Percentiles rank a stretch among this genome's conserved stretches.
Conservation (phyloP, 2,888 invertebrate genomes). For the Caenorhabditis parvicauda region DNA sequence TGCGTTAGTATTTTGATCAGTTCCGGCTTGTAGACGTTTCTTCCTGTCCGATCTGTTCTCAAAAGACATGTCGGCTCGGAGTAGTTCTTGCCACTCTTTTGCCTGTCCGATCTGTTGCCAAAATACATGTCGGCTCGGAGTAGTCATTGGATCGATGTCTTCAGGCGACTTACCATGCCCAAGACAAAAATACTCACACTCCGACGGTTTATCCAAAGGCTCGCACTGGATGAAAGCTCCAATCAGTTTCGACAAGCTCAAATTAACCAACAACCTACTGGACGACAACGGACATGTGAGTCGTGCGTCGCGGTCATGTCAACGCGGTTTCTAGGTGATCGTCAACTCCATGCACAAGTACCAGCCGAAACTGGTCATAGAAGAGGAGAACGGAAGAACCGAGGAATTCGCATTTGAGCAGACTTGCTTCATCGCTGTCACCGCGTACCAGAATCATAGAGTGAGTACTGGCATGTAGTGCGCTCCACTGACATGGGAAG, state of each 20-base stretch:
- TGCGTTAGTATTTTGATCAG: neutral
- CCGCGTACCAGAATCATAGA: slow-evolving; percentile 97
- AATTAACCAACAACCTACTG: slow-evolving; percentile 96
- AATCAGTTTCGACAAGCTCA: slow-evolving; percentile 94
- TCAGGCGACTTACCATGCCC: slow-evolving; percentile 78
- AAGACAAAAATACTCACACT: slow-evolving; percentile 82
- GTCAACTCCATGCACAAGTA: slow-evolving; percentile 99
- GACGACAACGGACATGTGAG: slow-evolving; percentile 91
- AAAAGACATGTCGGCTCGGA: neutral
- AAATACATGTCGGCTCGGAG: neutral
- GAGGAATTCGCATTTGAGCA: slow-evolving; percentile 89
- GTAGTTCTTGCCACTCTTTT: neutral
- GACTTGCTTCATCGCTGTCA: slow-evolving; percentile 96
- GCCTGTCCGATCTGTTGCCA: neutral
- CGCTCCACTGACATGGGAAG: too few relatives aligned
- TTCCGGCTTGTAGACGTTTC: neutral
- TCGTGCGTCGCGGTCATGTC: too few relatives aligned
- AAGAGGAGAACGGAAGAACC: slow-evolving; percentile 11
- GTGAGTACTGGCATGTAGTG: slow-evolving; percentile 65
- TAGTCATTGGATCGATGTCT: neutral
- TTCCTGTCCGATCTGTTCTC: neutral
- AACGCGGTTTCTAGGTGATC: slow-evolving; percentile 80
- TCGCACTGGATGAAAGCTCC: slow-evolving; percentile 88
- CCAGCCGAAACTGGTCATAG: slow-evolving; percentile 88
- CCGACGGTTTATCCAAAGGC: slow-evolving; percentile 89